A percentile compares a stretch with the other conserved stretches of the same genome.
Evolutionary conservation across 1,140 invertebrate species (phyloP).

Genomic region (Oryzaephilus surinamensis): DNA sequence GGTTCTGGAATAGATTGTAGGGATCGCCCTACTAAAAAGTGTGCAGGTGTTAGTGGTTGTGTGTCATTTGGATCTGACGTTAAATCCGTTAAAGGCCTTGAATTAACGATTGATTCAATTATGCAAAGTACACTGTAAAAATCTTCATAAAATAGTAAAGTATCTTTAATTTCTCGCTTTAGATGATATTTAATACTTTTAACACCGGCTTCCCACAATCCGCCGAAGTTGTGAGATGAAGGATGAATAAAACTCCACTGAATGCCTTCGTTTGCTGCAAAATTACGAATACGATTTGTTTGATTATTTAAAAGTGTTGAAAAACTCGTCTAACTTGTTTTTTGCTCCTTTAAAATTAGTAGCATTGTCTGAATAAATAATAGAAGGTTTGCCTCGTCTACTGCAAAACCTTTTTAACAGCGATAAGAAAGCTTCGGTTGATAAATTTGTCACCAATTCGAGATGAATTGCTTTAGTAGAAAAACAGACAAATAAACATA

Average conservation of each 20-base stretch:
- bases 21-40: slow-evolving; percentile 31
- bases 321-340: slow-evolving; percentile 4
- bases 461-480: slow-evolving; percentile 25
- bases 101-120: slow-evolving; percentile 1
- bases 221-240: slow-evolving; percentile 35
- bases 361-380: slow-evolving; percentile 14
- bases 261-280: not conserved
- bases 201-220: slow-evolving; percentile 34
- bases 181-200: slow-evolving; percentile 35
- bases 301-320: not conserved
- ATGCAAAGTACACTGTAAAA: not conserved
- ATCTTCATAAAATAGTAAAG: slow-evolving; percentile 6
- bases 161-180: slow-evolving; percentile 7
- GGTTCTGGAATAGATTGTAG: slow-evolving; percentile 17
- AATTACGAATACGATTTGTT: not conserved
- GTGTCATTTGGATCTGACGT: not conserved
- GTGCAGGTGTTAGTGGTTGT: slow-evolving; percentile 24
- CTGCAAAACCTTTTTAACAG: slow-evolving; percentile 29
- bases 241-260: slow-evolving; percentile 36
- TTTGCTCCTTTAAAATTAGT: slow-evolving; percentile 11
- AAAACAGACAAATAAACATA: slow-evolving; percentile 10
- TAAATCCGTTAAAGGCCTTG: not conserved
- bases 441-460: slow-evolving; percentile 23
- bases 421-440: slow-evolving; percentile 19
- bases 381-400: slow-evolving; percentile 5